Evolutionary conservation across 2,113 vertebrate species (phyloP), one percentile per base, ranked within the genome.

Genomic region (Acinonyx jubatus): DNA sequence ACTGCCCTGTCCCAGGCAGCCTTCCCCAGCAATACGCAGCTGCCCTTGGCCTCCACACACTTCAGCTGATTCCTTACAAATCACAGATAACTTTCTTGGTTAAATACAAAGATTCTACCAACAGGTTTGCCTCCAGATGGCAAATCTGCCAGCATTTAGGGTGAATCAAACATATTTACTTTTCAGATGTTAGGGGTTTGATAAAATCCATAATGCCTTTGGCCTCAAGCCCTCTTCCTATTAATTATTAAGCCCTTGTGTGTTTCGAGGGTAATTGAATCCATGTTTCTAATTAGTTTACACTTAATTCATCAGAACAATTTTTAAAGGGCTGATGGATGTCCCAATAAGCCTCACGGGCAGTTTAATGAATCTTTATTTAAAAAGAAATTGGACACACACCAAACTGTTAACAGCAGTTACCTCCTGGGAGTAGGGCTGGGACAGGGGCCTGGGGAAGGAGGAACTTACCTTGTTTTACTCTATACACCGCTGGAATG

Each of bases 271-370:
- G 97, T 98, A 98, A 98, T 97, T 98, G 97, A 98, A 98, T 98
- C 97, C 96, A 97, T 98, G 97, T 98, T 98, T 98, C 98, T 98
- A 98, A 98, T 98, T 98, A 98, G 97, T 98, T 98, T 98, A 98
- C 98, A 98, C 97, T 98, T 98, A 98, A 98, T 98, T 98, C 97
- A 98, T 98, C 97, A 98, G 97, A 98, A 98, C 94, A 98, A 98
- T 98, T 98, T 98, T 98, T 97, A 98, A 98, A 98, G 94, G 87
- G 92, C 96, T 98, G 97, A 98, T 97, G 97, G 96, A 98, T 98
- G 97, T 96, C 97, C 98, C 97, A 98, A 93, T 98, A 98, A 98
- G 97, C 95, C 97, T 98, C 94, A 96, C 97, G 98, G 97, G 98
- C 97, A 98, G 96, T 98, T 97, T 98, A 98, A 98, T 98, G 97